Percentiles rank a stretch among this genome's conserved stretches.
Conservation (phyloP, 2,113 vertebrate species). For the Chaenogobius annularis region DNA sequence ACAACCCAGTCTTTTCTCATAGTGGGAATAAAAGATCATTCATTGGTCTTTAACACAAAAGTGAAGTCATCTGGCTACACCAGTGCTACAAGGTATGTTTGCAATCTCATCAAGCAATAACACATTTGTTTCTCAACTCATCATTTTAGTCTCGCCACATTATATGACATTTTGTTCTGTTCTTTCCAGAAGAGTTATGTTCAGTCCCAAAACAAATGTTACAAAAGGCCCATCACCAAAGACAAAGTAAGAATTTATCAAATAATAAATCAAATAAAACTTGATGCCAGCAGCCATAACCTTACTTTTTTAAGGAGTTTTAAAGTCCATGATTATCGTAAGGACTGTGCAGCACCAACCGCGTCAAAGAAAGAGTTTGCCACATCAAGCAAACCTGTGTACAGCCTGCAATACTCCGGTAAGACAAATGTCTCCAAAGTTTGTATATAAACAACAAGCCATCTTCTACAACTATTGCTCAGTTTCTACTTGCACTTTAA, state of each 20-base stretch:
- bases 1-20: background rate
- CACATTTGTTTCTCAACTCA: background rate
- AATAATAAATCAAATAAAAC: background rate
- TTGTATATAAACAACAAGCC: too few species aligned
- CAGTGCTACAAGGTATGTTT: slow-evolving; percentile 76
- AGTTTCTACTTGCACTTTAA: background rate
- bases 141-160: background rate
- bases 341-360: slow-evolving; percentile 68
- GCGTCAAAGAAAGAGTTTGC: slow-evolving; percentile 48
- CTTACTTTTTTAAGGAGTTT: slow-evolving; percentile 53
- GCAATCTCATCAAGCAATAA: background rate
- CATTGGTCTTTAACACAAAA: slow-evolving; percentile 84
- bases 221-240: slow-evolving; percentile 60
- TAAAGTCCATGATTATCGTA: slow-evolving; percentile 74
- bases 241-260: slow-evolving; percentile 62
- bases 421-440: background rate
- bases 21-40: slow-evolving; percentile 70
- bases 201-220: slow-evolving; percentile 77
- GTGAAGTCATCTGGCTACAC: slow-evolving; percentile 88
- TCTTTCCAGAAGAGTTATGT: slow-evolving; percentile 76
- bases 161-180: background rate
- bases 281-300: background rate
- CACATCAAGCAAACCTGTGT: slow-evolving; percentile 61
- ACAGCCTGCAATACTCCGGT: slow-evolving; percentile 84
- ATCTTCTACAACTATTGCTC: too few species aligned